A percentile compares a stretch with the other conserved stretches of the same genome.
Conservation (phyloP, 2,113 vertebrate genomes). For the Probosciger aterrimus region DNA sequence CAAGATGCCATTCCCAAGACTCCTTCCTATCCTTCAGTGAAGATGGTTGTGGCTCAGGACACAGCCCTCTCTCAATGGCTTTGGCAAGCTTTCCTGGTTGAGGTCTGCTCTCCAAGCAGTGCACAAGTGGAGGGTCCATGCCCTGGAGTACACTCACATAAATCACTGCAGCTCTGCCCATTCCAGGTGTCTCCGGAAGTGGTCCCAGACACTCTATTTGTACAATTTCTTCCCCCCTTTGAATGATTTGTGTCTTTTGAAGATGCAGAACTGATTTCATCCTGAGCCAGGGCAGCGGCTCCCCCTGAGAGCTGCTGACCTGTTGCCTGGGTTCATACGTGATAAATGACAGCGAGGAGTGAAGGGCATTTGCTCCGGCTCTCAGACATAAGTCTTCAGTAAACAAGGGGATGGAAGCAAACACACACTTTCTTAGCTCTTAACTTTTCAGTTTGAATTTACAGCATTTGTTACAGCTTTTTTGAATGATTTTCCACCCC, state of each 20-base stretch:
- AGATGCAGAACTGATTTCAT: neutral
- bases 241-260: neutral
- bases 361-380: neutral
- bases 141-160: neutral
- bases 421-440: accelerated
- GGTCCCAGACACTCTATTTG: neutral
- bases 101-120: accelerated
- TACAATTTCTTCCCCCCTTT: neutral
- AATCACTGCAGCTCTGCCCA: neutral
- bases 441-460: neutral
- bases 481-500: neutral
- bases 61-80: neutral
- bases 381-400: neutral
- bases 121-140: accelerated
- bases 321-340: neutral
- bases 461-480: neutral
- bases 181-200: neutral
- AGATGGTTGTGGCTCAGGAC: neutral
- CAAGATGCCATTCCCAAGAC: neutral
- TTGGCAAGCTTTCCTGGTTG: neutral
- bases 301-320: neutral
- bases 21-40: neutral
- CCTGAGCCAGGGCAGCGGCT: neutral
- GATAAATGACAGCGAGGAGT: neutral
- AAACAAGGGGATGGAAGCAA: neutral